Evolutionary conservation across 2,113 vertebrate genomes (phyloP), one percentile per base, ranked within the genome.

Genomic region (Bubo bubo): DNA sequence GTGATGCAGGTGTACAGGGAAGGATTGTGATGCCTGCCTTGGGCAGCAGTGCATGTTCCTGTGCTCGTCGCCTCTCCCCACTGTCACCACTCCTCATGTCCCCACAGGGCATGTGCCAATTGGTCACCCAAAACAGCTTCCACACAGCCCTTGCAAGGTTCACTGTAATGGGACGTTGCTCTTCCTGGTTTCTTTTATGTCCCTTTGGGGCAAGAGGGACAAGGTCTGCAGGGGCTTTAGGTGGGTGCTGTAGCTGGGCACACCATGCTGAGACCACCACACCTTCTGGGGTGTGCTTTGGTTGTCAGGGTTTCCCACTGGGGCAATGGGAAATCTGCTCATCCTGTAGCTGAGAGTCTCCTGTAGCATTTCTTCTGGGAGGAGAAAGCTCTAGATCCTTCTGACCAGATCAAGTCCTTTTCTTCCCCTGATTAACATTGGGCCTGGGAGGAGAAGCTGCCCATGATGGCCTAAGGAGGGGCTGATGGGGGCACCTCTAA

Each of bases 291-390:
- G 22, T 37, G 12, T 60, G 28, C 88, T 83, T 79, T 62, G 9
- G 10, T 66, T 73, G 63, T 39, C 14, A 5, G 0, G 0, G 19
- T 67, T 77, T 79, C 16, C 35, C 3, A 9, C 22, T 45, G 28
- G 21, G 50, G 13, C n/a, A 49, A 11, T 12, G 28, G 41, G 47
- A 90, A 84, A 37, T 63, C 18, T 23, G 9, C 14, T 82, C 27
- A 39, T 58, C 27, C 22, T 32, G 9, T 55, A 68, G 66, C 58
- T 66, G 62, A 68, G 41, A 22, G 49, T 39, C 41, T 80, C 10
- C n/a, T 67, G 37, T 35, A 79, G 56, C 28, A 8, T 91, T 80
- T 71, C 12, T 64, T 34, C 8, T 8, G 45, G 26, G 34, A 93
- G 27, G 35, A 90, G 39, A 24, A 86, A 73, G n/a, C 14, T 58